These are phyloP conservation scores for Diplazon laetatorius DNA, from an alignment of 2,888 invertebrate species.

Conservation along the genomic window DNA sequence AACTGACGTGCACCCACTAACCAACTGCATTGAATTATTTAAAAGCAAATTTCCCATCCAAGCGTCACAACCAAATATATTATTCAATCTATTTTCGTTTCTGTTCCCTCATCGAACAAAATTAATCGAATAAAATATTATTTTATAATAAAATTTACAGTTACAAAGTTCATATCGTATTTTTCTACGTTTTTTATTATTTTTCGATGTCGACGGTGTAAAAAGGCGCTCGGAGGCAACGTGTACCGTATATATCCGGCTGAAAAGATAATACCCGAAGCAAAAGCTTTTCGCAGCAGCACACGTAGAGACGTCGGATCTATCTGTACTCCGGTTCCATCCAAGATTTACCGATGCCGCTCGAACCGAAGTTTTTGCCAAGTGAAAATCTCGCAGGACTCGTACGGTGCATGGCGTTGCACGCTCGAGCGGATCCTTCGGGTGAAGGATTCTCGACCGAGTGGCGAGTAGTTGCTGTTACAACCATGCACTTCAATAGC, in stretches of 20 bases:
- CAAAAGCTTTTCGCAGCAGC: conserved; percentile 33
- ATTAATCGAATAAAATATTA: background rate
- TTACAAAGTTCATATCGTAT: background rate
- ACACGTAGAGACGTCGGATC: conserved; percentile 25
- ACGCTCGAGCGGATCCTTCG: conserved; percentile 2
- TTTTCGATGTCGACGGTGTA: conserved; percentile 11
- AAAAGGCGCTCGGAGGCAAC: background rate
- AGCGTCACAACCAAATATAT: background rate
- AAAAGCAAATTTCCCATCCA: conserved; percentile 1
- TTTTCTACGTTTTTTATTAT: background rate
- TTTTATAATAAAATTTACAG: background rate
- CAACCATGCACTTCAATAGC: conserved; percentile 22
- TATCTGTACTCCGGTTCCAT: conserved; percentile 28
- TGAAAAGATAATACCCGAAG: conserved; percentile 54
- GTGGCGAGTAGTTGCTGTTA: conserved; percentile 31
- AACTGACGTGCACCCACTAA: background rate
- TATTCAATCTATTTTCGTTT: no score
- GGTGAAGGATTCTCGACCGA: conserved; percentile 26
- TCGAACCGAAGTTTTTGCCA: conserved; percentile 27
- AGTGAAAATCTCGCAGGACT: conserved; percentile 3
- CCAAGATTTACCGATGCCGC: conserved; percentile 53
- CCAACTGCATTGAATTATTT: background rate
- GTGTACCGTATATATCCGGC: conserved; percentile 32
- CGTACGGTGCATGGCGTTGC: background rate
- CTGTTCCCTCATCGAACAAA: background rate